Percentiles rank a stretch among this genome's conserved stretches.
Evolutionary conservation across 2,888 invertebrate species (phyloP).

Genomic region (Phyllotreta striolata): DNA sequence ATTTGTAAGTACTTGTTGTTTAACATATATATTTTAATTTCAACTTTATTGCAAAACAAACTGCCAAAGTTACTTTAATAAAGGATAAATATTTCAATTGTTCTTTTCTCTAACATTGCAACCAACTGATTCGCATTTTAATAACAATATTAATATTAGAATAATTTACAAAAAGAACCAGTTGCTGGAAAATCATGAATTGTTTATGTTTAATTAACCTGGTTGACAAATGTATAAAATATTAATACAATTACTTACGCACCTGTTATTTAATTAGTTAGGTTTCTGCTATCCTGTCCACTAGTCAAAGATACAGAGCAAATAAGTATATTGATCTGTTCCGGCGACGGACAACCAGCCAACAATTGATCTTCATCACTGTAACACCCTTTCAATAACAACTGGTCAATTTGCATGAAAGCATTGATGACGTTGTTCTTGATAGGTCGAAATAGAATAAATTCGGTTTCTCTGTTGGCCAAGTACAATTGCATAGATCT

Average conservation of each 20-base stretch:
- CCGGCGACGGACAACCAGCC: conserved; percentile 90
- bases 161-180: conserved; percentile 6
- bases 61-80: too few species aligned
- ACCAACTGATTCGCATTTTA: too few species aligned
- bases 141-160: not conserved
- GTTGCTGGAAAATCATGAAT: too few species aligned
- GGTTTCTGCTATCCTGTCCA: conserved; percentile 48
- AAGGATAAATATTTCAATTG: too few species aligned
- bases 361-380: conserved; percentile 82
- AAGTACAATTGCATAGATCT: conserved; percentile 94
- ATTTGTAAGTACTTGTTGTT: too few species aligned
- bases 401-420: conserved; percentile 85
- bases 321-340: conserved; percentile 89
- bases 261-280: conserved; percentile 10
- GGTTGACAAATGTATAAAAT: too few species aligned
- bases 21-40: too few species aligned
- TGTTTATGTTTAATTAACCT: too few species aligned
- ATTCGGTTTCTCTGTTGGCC: conserved; percentile 96
- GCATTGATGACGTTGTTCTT: conserved; percentile 90
- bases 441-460: conserved; percentile 94
- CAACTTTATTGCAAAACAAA: too few species aligned
- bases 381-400: conserved; percentile 78
- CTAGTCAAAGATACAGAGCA: conserved; percentile 78
- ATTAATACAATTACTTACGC: not conserved
- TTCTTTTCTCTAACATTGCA: too few species aligned